Evolutionary conservation across 2,888 invertebrate species (phyloP).

Genomic region (Agrypnus murinus): DNA sequence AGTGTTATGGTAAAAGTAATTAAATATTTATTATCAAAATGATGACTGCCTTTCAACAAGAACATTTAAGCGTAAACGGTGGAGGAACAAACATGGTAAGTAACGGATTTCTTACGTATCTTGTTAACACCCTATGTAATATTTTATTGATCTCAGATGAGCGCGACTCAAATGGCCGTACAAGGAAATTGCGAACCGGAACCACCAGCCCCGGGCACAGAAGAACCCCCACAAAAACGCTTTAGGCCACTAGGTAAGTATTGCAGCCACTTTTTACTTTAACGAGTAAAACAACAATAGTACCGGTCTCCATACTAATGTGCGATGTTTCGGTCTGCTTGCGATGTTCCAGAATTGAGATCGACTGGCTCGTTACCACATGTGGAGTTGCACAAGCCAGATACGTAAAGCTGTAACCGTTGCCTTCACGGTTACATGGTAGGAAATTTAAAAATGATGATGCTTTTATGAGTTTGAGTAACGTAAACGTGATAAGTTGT

Average conservation of each 20-base stretch:
- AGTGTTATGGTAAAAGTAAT: conserved; percentile 16
- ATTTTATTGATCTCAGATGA: conserved; percentile 37
- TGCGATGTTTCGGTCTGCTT: conserved; percentile 72
- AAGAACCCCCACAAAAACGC: conserved; percentile 64
- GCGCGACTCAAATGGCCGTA: conserved; percentile 17
- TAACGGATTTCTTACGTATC: conserved; percentile 24
- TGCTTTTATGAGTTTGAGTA: conserved; percentile 64
- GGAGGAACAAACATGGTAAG: conserved; percentile 46
- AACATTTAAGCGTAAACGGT: conserved; percentile 59
- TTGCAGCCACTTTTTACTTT: conserved; percentile 53
- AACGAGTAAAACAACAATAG: conserved; percentile 59
- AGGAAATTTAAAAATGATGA: conserved; percentile 66
- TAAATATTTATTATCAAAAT: conserved; percentile 57
- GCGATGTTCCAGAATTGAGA: conserved; percentile 73
- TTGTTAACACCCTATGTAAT: background rate
- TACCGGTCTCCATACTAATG: conserved; percentile 69
- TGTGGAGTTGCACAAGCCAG: conserved; percentile 65
- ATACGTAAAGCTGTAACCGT: conserved; percentile 68
- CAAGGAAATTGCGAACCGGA: conserved; percentile 55
- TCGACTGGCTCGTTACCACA: conserved; percentile 68
- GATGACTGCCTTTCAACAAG: conserved; percentile 68
- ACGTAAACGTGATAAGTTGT: conserved; percentile 11
- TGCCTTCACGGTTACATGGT: conserved; percentile 71
- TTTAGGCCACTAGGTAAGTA: conserved; percentile 66
- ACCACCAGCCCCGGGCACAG: conserved; percentile 68